These are phyloP conservation scores for Chymomyza procnemis DNA, from an alignment of 2,888 invertebrate species.

Conservation along the genomic window DNA sequence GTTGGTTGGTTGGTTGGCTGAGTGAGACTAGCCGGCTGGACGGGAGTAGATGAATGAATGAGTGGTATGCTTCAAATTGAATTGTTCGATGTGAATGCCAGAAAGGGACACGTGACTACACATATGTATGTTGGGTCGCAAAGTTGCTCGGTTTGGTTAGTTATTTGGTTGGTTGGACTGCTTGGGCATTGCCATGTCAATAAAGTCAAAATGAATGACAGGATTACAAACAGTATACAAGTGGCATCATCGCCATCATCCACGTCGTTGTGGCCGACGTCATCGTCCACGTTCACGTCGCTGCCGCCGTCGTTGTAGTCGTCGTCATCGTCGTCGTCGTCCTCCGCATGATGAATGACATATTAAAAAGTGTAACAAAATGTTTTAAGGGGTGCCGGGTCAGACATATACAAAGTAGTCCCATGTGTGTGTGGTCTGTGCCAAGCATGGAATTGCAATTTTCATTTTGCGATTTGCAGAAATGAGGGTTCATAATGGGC, in stretches of 20 bases:
- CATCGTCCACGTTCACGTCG: neutral
- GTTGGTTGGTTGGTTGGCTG: constrained; percentile 6
- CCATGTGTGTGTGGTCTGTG: neutral
- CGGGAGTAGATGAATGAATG: constrained; percentile 37
- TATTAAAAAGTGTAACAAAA: neutral
- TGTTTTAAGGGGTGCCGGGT: neutral
- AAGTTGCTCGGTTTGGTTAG: constrained; percentile 3
- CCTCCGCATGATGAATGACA: constrained; percentile 7
- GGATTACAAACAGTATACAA: constrained; percentile 64
- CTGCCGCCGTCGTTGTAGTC: neutral
- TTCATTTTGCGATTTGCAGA: neutral
- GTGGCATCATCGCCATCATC: constrained; percentile 33
- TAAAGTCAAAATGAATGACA: constrained; percentile 71
- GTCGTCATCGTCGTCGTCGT: neutral
- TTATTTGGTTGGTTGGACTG: constrained; percentile 3
- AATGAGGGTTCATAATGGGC: neutral
- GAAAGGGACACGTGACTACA: constrained; percentile 41
- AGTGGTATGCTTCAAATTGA: constrained; percentile 63
- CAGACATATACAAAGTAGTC: neutral
- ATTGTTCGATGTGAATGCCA: constrained; percentile 49
- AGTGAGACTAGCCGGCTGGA: neutral
- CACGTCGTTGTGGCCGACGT: neutral
- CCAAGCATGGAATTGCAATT: neutral
- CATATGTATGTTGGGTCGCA: neutral
- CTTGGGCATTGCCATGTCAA: constrained; percentile 56